Evolutionary conservation across 2,888 invertebrate species (phyloP).

Genomic region (Calameuta filiformis): DNA sequence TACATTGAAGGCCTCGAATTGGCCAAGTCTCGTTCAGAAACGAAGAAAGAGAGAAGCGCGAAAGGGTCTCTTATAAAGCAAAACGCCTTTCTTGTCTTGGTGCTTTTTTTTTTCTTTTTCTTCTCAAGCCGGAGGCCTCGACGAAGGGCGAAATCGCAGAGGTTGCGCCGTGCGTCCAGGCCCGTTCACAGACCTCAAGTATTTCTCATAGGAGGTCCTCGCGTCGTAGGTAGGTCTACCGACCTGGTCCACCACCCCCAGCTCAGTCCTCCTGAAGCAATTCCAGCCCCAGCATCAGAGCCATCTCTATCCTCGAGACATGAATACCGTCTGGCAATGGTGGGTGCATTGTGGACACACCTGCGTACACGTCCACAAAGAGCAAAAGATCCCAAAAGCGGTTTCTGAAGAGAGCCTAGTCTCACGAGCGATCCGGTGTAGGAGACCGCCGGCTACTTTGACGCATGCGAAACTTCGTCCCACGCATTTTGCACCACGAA

Average conservation of each 20-base stretch:
- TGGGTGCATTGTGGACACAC: slow-evolving; percentile 48
- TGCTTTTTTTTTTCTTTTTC: too few relatives aligned
- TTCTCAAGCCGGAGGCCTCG: neutral
- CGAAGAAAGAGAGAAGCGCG: neutral
- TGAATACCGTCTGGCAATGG: slow-evolving; percentile 46
- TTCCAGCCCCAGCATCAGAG: slow-evolving; percentile 9
- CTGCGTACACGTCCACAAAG: slow-evolving; percentile 41
- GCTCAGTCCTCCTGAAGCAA: slow-evolving; percentile 35
- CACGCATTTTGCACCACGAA: neutral
- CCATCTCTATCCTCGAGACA: slow-evolving; percentile 22
- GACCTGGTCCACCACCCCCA: slow-evolving; percentile 31
- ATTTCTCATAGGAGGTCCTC: neutral
- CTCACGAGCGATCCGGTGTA: neutral
- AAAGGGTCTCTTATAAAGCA: neutral
- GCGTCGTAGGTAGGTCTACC: neutral
- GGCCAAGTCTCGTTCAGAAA: neutral
- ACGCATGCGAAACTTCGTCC: neutral
- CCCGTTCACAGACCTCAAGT: neutral
- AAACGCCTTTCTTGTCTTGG: neutral
- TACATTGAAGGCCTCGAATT: neutral
- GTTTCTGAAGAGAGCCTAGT: neutral
- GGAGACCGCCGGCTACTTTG: neutral
- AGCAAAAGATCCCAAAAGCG: slow-evolving; percentile 6
- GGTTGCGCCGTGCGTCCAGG: neutral
- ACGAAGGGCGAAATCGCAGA: neutral